Conservation (phyloP, 2,113 vertebrate species). For the Microcebus lehilahytsara region DNA sequence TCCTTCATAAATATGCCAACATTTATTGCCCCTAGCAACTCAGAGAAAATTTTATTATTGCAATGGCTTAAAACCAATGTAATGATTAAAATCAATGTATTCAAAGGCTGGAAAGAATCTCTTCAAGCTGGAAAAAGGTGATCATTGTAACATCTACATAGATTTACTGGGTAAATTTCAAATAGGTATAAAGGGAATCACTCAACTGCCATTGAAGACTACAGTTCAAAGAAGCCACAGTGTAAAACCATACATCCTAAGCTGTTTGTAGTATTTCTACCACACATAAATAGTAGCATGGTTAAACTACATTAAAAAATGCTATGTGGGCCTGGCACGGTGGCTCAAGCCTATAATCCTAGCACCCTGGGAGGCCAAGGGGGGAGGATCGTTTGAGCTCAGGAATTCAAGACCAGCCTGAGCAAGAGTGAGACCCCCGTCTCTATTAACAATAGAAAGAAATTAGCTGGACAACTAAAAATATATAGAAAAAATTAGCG, state of each 20-base stretch:
- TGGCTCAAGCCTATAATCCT: neutral
- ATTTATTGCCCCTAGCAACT: neutral
- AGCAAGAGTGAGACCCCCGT: too few relatives aligned
- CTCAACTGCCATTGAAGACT: neutral
- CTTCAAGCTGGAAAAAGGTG: neutral
- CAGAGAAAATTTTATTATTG: neutral
- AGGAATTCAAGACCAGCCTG: too few relatives aligned
- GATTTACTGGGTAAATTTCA: neutral
- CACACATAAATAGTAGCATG: neutral
- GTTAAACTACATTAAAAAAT: neutral
- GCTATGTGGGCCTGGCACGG: neutral
- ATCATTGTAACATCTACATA: neutral
- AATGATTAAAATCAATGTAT: neutral
- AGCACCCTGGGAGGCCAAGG: neutral
- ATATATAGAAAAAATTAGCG: too few relatives aligned
- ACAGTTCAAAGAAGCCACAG: neutral
- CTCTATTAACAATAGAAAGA: too few relatives aligned
- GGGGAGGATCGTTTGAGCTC: too few relatives aligned
- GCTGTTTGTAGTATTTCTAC: neutral
- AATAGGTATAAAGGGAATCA: neutral
- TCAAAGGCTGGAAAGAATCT: neutral
- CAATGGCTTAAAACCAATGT: neutral
- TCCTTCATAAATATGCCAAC: neutral
- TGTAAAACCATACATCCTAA: neutral
- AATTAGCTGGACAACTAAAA: too few relatives aligned